Base-by-base conservation (phyloP, 2,113 vertebrate genomes). In the Urocynchramus pylzowi region DNA sequence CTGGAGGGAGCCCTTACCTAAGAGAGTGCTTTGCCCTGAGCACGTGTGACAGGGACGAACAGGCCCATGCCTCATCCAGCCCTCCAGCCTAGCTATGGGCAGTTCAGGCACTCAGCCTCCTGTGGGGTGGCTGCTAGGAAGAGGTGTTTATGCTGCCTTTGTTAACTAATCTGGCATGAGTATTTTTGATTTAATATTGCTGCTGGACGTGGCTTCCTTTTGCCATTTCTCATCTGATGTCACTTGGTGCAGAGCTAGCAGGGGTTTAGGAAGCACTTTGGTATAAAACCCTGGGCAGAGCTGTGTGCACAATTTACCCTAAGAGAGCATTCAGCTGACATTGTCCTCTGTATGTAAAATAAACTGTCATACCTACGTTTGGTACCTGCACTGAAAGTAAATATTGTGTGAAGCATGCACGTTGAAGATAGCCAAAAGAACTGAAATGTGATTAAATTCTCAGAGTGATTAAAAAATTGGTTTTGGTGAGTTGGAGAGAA, bases 401-500 rank as follows among this genome's bases (percentile, higher is more conserved):
- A 95, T 75, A 84, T 11, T 74, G 60, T 70, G 56, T 67, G 60
- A 92, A 88, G 85, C 31, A 1, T 77, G 52, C 74, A 53, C 0
- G 1, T 20, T 87, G 93, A 92, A 93, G 87, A 68, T 78, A 86
- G 68, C 79, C 85, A 94, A 70, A 71, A 94, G 93, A 86, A 45
- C 76, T 59, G 68, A 93, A 94, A 94, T 64, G 59, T 68, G 87
- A 93, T 95, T 93, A 68, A 85, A 93, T 81, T 97, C 95, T 75
- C 73, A 12, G 35, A 95, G 73, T 75, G 83, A 70, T 94, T 75
- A 60, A 88, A 74, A 74, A 96, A 92, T 96, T 78, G 71, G 82
- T 67, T 96, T 93, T 86, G 82, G 85, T 88, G 83, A 81, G 67
- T 74, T 90, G 93, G 68, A 92, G 56, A 81, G 68, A 92, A 89